Base-by-base conservation (phyloP, 2,888 invertebrate genomes). In the Cinara cedri region DNA sequence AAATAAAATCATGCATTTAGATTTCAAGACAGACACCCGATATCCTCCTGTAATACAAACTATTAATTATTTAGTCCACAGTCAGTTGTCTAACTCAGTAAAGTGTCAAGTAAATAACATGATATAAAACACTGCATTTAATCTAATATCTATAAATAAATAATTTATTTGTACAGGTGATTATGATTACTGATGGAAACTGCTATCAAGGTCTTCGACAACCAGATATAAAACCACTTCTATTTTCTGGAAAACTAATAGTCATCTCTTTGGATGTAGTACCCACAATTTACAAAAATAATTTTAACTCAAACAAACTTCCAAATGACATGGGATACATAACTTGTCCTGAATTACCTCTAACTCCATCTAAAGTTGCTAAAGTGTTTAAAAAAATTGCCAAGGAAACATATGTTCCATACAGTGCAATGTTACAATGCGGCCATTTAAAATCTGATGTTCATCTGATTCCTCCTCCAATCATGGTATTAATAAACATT, bases 81-180 rank as follows among this genome's bases (percentile, higher is more conserved):
- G 91, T 75, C 95, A 96, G 85, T 98, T 97, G 97, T 96, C 96
- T 8, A 91, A 91, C 81, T 91, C 93, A 82, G 93, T 93, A 70
- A 91, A 93, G 11, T 93, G 94, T 83, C 96, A 97, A 87, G 90
- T 92, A 84, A 83, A 81, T 83, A 10, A 49, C 3, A 26, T 9
- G 34, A 34, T 34, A n/a, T 26, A 44, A 16, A 21, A 55, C 19
- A 19, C 14, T 13, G 11, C 34, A 26, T 68, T 68, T 13, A 51
- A 68, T 51, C 10, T 62, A 62, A 62, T n/a, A n/a, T 34, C 34
- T 34, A 8, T 54, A 24, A 0, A 42, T 55, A 14, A 55, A 42
- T 42, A 51, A 68, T 13, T 68, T 26, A 26, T 72, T 62, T 55
- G 24, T 86, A 81, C 83, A 90, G 89, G 87, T 92, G 26, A 87